A percentile compares a stretch with the other conserved stretches of the same genome.
phyloP scores from a whole-genome alignment of 1,140 invertebrate genomes.

The Prorops nasuta region DNA sequence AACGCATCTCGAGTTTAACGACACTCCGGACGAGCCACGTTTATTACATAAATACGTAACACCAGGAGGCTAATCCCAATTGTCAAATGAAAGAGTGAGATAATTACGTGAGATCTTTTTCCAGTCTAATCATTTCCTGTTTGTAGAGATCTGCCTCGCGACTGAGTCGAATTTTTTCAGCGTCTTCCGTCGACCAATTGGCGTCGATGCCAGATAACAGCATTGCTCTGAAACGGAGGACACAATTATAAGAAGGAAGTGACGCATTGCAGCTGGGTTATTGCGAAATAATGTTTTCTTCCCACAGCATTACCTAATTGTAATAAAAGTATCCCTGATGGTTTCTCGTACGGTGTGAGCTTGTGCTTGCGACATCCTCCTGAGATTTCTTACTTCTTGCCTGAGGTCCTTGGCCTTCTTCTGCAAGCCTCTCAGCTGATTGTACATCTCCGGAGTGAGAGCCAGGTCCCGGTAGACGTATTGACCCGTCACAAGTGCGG shows the following conservation, averaged over 20 bases:
- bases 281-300: no score
- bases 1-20: no score
- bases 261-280: no score
- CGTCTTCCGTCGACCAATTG: constrained; percentile 60
- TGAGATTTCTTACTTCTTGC: constrained; percentile 82
- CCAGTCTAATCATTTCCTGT: constrained; percentile 85
- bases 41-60: constrained; percentile 6
- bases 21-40: no score
- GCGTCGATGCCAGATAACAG: constrained; percentile 65
- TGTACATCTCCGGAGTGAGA: constrained; percentile 82
- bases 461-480: constrained; percentile 66
- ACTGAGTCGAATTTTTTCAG: constrained; percentile 67
- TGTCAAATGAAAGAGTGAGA: not conserved
- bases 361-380: constrained; percentile 87
- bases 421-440: constrained; percentile 78
- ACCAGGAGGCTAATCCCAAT: not conserved
- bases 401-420: constrained; percentile 88
- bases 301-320: constrained; percentile 67
- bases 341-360: constrained; percentile 87
- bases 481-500: constrained; percentile 67
- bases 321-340: constrained; percentile 85
- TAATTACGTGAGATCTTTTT: constrained; percentile 82
- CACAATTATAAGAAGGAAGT: no score
- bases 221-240: constrained; percentile 60
- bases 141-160: constrained; percentile 84